phyloP scores from a whole-genome alignment of 2,888 invertebrate genomes.

The Ochlodes sylvanus region DNA sequence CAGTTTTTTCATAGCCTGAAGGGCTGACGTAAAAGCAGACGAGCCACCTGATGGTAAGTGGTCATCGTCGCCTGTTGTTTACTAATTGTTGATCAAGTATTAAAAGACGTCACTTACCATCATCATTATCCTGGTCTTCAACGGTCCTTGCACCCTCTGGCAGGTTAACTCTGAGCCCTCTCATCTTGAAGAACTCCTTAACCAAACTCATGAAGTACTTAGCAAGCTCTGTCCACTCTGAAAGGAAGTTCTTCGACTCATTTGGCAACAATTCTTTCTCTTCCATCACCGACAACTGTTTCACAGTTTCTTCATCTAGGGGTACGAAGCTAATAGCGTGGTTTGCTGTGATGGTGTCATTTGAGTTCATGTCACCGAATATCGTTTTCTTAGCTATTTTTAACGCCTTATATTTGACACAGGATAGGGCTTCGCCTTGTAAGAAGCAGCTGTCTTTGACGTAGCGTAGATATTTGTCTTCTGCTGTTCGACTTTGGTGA shows the following conservation, averaged over 20 bases:
- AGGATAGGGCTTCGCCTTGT: constrained; percentile 71
- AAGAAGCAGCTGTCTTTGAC: constrained; percentile 76
- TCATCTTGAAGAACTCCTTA: constrained; percentile 73
- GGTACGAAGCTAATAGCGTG: constrained; percentile 71
- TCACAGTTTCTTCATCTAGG: constrained; percentile 65
- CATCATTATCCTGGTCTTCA: constrained; percentile 64
- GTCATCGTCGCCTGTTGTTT: too few species aligned
- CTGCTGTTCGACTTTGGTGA: constrained; percentile 48
- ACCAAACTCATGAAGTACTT: constrained; percentile 74
- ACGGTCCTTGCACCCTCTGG: constrained; percentile 78
- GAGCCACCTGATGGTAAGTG: too few species aligned
- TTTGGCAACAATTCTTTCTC: constrained; percentile 50
- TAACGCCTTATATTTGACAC: constrained; percentile 76
- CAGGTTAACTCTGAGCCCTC: constrained; percentile 71
- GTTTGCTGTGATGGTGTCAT: constrained; percentile 70
- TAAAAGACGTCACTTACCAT: constrained; percentile 50
- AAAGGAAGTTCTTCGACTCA: constrained; percentile 68
- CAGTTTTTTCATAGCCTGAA: too few species aligned
- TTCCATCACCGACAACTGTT: constrained; percentile 56
- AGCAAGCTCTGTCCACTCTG: constrained; percentile 76
- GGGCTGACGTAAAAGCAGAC: too few species aligned
- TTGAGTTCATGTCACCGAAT: constrained; percentile 65
- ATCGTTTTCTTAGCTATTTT: constrained; percentile 74
- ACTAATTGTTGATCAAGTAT: too few species aligned
- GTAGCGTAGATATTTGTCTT: constrained; percentile 73